Conservation (phyloP, 1,140 invertebrate species). For the Sycophila sp. region DNA sequence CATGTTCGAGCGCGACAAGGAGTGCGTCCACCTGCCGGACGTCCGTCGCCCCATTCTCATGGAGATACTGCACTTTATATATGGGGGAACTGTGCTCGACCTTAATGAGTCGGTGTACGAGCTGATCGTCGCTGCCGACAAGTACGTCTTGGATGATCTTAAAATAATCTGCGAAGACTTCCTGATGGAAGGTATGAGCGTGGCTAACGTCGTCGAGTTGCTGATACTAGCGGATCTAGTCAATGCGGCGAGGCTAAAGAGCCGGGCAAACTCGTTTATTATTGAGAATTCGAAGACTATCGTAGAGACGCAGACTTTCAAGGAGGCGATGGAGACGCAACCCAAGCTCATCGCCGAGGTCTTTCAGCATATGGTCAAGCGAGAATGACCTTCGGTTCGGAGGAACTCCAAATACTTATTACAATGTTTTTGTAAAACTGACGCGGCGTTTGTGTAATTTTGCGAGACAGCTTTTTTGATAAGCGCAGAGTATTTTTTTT, state of each 20-base stretch:
- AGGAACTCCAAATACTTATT: too few species aligned
- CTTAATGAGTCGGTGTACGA: not conserved
- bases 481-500: too few species aligned
- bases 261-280: not conserved
- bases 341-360: too few species aligned
- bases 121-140: conserved; percentile 8
- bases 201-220: conserved; percentile 14
- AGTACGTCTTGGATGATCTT: conserved; percentile 1
- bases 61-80: not conserved
- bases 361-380: too few species aligned
- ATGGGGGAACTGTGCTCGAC: not conserved
- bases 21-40: conserved; percentile 69
- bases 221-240: not conserved
- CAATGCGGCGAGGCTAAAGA: not conserved
- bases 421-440: too few species aligned
- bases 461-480: too few species aligned
- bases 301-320: not conserved
- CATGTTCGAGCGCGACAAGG: conserved; percentile 68
- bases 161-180: not conserved
- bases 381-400: too few species aligned
- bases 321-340: not conserved
- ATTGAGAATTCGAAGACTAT: not conserved
- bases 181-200: not conserved
- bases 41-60: conserved; percentile 53
- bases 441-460: too few species aligned